Conservation (phyloP, 2,888 invertebrate genomes). For the Drosophila vallismaia region DNA sequence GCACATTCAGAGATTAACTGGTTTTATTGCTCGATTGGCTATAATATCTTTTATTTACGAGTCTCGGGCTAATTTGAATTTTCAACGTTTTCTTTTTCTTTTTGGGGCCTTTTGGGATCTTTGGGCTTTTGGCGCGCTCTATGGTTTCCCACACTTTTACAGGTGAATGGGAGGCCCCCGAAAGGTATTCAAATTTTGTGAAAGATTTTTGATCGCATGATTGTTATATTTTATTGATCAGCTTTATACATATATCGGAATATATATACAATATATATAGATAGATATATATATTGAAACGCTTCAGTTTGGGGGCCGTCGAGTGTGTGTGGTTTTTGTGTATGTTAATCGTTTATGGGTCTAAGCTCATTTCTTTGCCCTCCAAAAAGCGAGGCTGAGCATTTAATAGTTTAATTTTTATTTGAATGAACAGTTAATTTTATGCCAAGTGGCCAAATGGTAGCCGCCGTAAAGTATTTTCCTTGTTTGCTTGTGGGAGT, state of each 20-base stretch:
- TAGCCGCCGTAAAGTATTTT: conserved; percentile 29
- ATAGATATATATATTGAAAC: conserved; percentile 64
- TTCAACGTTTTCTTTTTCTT: conserved; percentile 78
- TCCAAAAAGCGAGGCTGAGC: conserved; percentile 33
- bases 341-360: conserved; percentile 80
- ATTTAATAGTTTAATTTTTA: conserved; percentile 80
- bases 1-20: conserved; percentile 79
- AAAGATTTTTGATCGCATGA: conserved; percentile 80
- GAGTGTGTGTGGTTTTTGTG: conserved; percentile 67
- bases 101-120: conserved; percentile 13
- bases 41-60: conserved; percentile 83
- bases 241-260: conserved; percentile 48
- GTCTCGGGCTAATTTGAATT: conserved; percentile 82
- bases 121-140: conserved; percentile 52
- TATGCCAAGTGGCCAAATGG: conserved; percentile 73
- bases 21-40: conserved; percentile 80
- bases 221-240: conserved; percentile 79
- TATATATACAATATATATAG: neutral
- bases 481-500: conserved; percentile 62
- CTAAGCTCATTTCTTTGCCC: conserved; percentile 64
- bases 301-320: conserved; percentile 70
- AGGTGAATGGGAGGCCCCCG: conserved; percentile 66
- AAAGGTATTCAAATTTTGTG: conserved; percentile 51
- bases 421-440: conserved; percentile 80
- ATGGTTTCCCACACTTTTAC: conserved; percentile 82